Evolutionary conservation across 2,888 invertebrate genomes (phyloP).

Genomic region (Stenodera caucasica): DNA sequence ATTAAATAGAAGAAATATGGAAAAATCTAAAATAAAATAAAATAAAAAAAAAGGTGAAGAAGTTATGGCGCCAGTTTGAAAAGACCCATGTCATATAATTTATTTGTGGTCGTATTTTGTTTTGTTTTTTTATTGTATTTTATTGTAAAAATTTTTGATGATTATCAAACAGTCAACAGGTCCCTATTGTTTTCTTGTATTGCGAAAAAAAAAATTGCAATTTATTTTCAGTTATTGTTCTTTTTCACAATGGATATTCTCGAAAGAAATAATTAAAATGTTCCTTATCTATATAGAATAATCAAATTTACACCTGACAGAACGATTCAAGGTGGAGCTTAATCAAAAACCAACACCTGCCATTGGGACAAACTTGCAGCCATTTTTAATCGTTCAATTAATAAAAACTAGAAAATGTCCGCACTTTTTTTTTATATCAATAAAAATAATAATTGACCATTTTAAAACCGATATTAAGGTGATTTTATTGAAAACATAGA

Average conservation of each 20-base stretch:
- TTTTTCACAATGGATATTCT: too few species aligned
- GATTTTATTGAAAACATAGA: too few species aligned
- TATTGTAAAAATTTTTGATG: neutral
- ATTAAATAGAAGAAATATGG: too few species aligned
- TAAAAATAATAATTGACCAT: too few species aligned
- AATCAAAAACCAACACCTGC: neutral
- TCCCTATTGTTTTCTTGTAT: neutral
- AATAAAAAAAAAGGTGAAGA: slow-evolving; percentile 2
- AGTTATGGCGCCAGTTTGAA: slow-evolving; percentile 5
- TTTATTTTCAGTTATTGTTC: too few species aligned
- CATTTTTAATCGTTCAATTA: neutral
- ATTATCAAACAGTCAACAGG: slow-evolving; percentile 2
- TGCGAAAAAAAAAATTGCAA: too few species aligned
- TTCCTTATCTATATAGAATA: neutral
- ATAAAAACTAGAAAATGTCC: neutral
- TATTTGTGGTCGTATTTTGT: neutral
- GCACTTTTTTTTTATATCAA: too few species aligned
- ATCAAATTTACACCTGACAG: neutral
- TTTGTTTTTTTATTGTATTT: neutral
- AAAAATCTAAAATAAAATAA: too few species aligned
- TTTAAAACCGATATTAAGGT: too few species aligned
- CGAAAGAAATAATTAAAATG: neutral
- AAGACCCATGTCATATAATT: slow-evolving; percentile 8
- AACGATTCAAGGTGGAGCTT: neutral
- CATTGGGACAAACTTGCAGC: neutral